Evolutionary conservation across 2,113 vertebrate genomes (phyloP).

Genomic region (Siniperca chuatsi): DNA sequence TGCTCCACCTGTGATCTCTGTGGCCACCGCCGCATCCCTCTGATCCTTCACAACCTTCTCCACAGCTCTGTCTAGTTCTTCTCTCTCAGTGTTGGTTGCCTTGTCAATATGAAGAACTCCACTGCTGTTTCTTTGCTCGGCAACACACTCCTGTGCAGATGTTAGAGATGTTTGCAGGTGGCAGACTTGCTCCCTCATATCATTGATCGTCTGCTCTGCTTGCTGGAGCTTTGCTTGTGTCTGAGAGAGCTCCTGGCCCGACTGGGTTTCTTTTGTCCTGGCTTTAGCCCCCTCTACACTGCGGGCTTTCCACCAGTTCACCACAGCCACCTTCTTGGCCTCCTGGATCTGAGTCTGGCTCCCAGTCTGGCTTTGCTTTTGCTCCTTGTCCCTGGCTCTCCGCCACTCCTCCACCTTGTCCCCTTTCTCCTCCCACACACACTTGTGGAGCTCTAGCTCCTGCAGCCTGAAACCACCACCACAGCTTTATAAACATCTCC

Average conservation of each 20-base stretch:
- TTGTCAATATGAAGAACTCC: conserved; percentile 46
- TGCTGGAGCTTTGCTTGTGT: conserved; percentile 59
- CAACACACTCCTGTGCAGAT: conserved; percentile 54
- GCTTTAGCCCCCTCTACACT: conserved; percentile 58
- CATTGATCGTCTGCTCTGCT: conserved; percentile 65
- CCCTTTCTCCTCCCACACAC: conserved; percentile 76
- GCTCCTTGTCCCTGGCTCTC: conserved; percentile 68
- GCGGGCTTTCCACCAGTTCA: conserved; percentile 78
- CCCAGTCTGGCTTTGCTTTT: conserved; percentile 64
- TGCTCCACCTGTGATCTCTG: conserved; percentile 49
- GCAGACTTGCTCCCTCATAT: conserved; percentile 73
- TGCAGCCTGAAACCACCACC: conserved; percentile 80
- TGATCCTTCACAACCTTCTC: conserved; percentile 53
- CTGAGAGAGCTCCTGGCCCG: conserved; percentile 46
- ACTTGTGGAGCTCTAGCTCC: conserved; percentile 80
- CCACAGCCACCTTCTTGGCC: conserved; percentile 72
- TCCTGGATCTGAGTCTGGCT: conserved; percentile 60
- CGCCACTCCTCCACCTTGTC: conserved; percentile 74
- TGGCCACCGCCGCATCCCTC: conserved; percentile 72
- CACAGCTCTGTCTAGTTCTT: conserved; percentile 24
- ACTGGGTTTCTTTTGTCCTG: conserved; percentile 30
- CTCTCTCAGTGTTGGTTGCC: conserved; percentile 57
- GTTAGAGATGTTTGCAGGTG: conserved; percentile 71
- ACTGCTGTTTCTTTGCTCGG: conserved; percentile 29
- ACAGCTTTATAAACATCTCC: conserved; percentile 75